Conservation (phyloP, 2,113 vertebrate genomes). For the Apistogramma diplotaenia region DNA sequence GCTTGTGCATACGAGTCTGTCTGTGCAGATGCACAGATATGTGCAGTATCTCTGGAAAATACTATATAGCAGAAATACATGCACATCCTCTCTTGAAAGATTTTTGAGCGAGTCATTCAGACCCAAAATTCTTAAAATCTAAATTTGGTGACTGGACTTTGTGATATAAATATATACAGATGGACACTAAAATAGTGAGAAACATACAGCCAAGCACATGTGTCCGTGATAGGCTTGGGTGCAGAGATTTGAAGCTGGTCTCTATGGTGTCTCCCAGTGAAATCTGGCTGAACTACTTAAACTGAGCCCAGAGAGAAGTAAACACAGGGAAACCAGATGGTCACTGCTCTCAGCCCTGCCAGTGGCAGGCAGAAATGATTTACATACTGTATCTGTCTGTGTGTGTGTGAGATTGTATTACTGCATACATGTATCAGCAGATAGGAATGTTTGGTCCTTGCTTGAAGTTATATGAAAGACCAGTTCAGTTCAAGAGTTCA, state of each 20-base stretch:
- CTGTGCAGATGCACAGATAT: background rate
- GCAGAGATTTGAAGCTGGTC: constrained; percentile 36
- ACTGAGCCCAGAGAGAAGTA: constrained; percentile 52
- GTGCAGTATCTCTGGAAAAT: background rate
- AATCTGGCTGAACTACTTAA: constrained; percentile 47
- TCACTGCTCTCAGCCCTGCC: constrained; percentile 30
- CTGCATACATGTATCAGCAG: background rate
- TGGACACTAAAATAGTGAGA: background rate
- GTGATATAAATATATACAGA: constrained; percentile 34
- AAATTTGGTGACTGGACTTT: constrained; percentile 18
- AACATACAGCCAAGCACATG: background rate
- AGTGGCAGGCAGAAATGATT: constrained; percentile 36
- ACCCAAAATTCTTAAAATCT: constrained; percentile 8
- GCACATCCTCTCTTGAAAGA: background rate
- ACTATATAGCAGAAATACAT: background rate
- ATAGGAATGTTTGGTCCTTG: background rate
- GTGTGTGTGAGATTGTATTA: background rate
- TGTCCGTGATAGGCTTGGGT: constrained; percentile 24
- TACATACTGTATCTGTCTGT: constrained; percentile 5
- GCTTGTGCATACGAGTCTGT: background rate
- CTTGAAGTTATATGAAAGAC: background rate
- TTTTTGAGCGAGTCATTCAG: background rate
- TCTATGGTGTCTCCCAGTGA: constrained; percentile 42
- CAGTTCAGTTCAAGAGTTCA: background rate
- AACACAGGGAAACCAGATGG: constrained; percentile 67